These are phyloP conservation scores for Electrona antarctica DNA, from an alignment of 2,113 vertebrate species.

Conservation along the genomic window DNA sequence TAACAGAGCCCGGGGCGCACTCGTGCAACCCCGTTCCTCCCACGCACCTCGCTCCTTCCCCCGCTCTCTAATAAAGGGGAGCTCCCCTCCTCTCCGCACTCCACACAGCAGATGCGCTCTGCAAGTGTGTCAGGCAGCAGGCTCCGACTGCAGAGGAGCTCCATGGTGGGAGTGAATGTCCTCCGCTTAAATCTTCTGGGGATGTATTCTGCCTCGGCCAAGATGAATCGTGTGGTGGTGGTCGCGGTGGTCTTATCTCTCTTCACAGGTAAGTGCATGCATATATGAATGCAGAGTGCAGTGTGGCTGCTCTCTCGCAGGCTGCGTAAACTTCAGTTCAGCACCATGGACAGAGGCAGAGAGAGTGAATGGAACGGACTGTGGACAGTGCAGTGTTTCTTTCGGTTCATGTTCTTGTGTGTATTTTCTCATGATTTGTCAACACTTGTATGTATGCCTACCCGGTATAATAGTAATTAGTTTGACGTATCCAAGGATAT, in stretches of 20 bases:
- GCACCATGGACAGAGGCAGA: constrained; percentile 75
- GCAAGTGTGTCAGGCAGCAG: constrained; percentile 34
- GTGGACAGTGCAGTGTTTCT: neutral
- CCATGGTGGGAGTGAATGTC: constrained; percentile 13
- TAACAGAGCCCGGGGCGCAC: constrained; percentile 30
- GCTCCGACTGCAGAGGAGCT: neutral
- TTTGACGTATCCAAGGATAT: no score
- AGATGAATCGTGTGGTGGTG: constrained; percentile 67
- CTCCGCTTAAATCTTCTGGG: neutral
- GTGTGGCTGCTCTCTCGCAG: neutral
- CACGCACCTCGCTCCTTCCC: constrained; percentile 54
- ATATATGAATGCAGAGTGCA: neutral
- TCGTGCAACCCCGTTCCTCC: constrained; percentile 47
- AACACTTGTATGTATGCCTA: neutral
- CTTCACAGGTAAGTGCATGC: constrained; percentile 57
- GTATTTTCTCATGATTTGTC: neutral
- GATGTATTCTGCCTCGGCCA: constrained; percentile 20
- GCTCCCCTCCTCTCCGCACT: constrained; percentile 35
- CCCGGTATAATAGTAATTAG: no score
- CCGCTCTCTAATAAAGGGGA: constrained; percentile 61
- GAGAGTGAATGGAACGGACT: neutral
- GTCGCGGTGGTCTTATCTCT: constrained; percentile 42
- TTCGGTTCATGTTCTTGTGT: neutral
- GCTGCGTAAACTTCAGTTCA: constrained; percentile 54
- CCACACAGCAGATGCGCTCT: constrained; percentile 59